A percentile compares a stretch with the other conserved stretches of the same genome.
Conservation (phyloP, 2,888 invertebrate species). For the Caenorhabditis sp. region DNA sequence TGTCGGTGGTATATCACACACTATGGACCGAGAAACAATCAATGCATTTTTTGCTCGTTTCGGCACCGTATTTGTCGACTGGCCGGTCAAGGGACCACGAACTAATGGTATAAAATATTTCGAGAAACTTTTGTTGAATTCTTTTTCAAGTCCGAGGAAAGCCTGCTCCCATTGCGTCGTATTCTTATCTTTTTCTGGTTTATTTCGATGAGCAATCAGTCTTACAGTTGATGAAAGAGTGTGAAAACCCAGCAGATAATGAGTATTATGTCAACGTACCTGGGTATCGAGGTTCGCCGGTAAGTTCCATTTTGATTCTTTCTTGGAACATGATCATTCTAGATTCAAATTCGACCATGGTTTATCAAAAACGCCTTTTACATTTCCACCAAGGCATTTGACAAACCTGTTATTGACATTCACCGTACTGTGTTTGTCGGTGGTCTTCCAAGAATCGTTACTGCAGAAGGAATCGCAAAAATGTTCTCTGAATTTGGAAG, state of each 20-base stretch:
- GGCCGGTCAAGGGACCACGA: constrained; percentile 49
- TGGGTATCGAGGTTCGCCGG: constrained; percentile 5
- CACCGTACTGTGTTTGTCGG: constrained; percentile 66
- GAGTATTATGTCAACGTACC: constrained; percentile 46
- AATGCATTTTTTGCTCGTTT: constrained; percentile 47
- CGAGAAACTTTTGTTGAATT: neutral
- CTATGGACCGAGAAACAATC: constrained; percentile 49
- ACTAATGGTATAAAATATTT: neutral
- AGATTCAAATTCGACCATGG: constrained; percentile 67
- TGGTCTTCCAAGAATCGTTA: constrained; percentile 63
- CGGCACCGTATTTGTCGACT: constrained; percentile 58
- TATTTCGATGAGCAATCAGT: constrained; percentile 58
- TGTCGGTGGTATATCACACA: constrained; percentile 54
- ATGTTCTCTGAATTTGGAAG: constrained; percentile 53
- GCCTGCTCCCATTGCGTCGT: constrained; percentile 11
- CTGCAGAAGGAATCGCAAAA: constrained; percentile 48
- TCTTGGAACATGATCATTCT: neutral
- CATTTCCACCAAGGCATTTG: constrained; percentile 4
- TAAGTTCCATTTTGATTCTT: neutral
- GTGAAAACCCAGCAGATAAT: constrained; percentile 15
- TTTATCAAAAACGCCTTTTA: constrained; percentile 53
- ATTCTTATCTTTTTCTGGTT: constrained; percentile 63
- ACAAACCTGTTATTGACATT: constrained; percentile 37
- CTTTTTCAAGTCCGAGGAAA: constrained; percentile 31
- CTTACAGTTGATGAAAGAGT: constrained; percentile 33